Base-by-base conservation (phyloP, 2,113 vertebrate species). In the Genyomyrus donnyi region DNA sequence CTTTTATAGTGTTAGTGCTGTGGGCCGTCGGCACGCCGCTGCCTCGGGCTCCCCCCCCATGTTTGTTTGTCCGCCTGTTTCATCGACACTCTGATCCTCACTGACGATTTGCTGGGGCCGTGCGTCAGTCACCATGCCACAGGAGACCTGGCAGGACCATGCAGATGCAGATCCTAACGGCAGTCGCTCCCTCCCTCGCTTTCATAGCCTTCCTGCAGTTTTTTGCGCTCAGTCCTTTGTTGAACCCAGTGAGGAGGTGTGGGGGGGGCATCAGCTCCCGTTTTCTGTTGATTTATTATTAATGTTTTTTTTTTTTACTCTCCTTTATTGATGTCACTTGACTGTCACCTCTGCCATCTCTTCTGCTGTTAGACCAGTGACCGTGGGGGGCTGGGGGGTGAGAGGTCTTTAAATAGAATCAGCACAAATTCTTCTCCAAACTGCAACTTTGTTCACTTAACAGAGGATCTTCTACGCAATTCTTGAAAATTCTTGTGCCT, bases 1-100 rank as follows among this genome's bases (percentile, higher is more conserved):
- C 19, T 7, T 39, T 42, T 39, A 58, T 87, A 89, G 58, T 24
- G 2, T 91, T 88, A 91, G 53, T 89, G 27, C 21, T 83, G 88
- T 85, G n/a, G 62, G 62, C 17, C 85, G 0, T 66, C 9, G n/a
- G 62, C 62, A 27, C 9, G n/a, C n/a, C 2, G n/a, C 58, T 3
- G n/a, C 58, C 2, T n/a, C 2, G 58, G 24, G 74, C 17, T 80
- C 74, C 35, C 7, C 5, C 77, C 17, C 39, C 15, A 9, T 83
- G 19, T 45, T 45, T 1, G 11, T 80, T 15, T 80, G 74, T 80
- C 39, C 42, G 74, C 13, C 31, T 74, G 24, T 85, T 35, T 62
- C 42, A 17, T 52, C 24, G 7, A 13, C 13, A 9, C 45, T 66
- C 13, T 27, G 49, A n/a, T 49, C 56, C 35, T 39, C 62, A 0